phyloP scores from a whole-genome alignment of 2,888 invertebrate species.

The Nineta flava region DNA sequence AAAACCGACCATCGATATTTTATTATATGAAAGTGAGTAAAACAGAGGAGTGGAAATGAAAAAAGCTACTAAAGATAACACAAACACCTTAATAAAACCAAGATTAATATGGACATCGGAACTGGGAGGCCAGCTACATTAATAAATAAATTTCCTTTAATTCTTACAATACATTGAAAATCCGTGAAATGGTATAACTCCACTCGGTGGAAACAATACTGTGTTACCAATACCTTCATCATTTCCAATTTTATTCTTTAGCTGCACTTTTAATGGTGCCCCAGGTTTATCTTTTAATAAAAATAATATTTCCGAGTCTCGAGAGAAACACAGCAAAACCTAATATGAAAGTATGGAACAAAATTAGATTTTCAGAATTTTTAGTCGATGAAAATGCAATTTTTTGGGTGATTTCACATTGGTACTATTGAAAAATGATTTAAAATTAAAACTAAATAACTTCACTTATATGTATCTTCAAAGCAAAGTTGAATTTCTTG shows the following conservation, averaged over 20 bases:
- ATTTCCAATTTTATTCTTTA: conserved; percentile 52
- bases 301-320: conserved; percentile 66
- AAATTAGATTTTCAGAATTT: not conserved
- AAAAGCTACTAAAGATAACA: not conserved
- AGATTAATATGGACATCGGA: no score
- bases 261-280: conserved; percentile 54
- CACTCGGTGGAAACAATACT: conserved; percentile 80
- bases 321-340: conserved; percentile 80
- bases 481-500: no score
- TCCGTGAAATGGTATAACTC: conserved; percentile 91
- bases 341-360: conserved; percentile 18
- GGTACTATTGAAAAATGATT: no score
- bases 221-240: conserved; percentile 38
- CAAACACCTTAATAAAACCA: no score
- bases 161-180: conserved; percentile 89
- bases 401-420: no score
- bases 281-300: conserved; percentile 43
- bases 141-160: not conserved
- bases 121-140: no score
- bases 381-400: not conserved
- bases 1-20: not conserved
- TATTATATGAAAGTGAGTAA: not conserved
- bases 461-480: no score
- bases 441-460: not conserved
- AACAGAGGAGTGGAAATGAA: not conserved